Conservation (phyloP, 2,797 vertebrate genomes). For the Chelidonichthys spinosus region DNA sequence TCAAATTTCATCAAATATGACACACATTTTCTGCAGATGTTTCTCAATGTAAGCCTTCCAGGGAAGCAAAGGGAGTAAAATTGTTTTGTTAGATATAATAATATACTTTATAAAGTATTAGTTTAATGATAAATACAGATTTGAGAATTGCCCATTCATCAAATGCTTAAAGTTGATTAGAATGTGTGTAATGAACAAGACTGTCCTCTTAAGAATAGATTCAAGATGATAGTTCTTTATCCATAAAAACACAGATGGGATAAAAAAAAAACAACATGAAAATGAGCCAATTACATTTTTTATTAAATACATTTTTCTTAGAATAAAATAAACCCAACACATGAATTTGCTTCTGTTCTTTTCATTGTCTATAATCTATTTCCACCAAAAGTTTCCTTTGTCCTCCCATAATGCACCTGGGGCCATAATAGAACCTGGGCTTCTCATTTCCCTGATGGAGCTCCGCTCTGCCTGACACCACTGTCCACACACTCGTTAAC, state of each 20-base stretch:
- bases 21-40: background rate
- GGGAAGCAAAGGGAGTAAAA: background rate
- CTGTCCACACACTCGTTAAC: slow-evolving; percentile 84
- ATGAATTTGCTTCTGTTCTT: slow-evolving; percentile 29
- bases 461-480: slow-evolving; percentile 76
- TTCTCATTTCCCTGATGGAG: slow-evolving; percentile 86
- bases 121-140: background rate
- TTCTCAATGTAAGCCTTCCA: background rate
- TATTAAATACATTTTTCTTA: background rate
- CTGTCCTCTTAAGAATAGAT: background rate
- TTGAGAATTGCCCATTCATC: background rate
- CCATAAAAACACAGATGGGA: background rate
- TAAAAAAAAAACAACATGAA: background rate
- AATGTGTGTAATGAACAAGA: background rate
- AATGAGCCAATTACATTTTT: background rate
- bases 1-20: slow-evolving; percentile 1
- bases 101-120: background rate
- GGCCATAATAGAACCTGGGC: slow-evolving; percentile 76
- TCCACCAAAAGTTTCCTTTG: slow-evolving; percentile 74
- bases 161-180: background rate
- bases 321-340: slow-evolving; percentile 30
- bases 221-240: background rate
- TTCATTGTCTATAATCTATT: slow-evolving; percentile 63
- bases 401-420: slow-evolving; percentile 78
- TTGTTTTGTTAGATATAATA: background rate